Evolutionary conservation across 1,140 invertebrate genomes (phyloP), one percentile per base, ranked within the genome.

Genomic region (Drosophila kurseongensis): DNA sequence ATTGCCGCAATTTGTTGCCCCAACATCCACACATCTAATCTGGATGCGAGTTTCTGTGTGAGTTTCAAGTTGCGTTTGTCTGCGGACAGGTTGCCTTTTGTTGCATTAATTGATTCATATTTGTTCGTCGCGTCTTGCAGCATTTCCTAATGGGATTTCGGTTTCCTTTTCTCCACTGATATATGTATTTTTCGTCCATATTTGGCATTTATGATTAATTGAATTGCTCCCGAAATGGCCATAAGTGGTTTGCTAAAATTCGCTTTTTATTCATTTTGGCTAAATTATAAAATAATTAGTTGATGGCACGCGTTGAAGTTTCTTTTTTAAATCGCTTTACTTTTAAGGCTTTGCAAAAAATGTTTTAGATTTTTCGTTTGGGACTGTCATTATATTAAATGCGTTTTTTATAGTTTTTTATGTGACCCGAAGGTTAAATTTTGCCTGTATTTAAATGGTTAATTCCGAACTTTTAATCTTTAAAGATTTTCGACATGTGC

Each of bases 101-200:
- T 78, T 88, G 83, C 75, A 79, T 68, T 84, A 88, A 88, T 88
- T 88, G 80, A 89, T 88, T 88, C 80, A 88, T 88, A 88, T 88
- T 88, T 88, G 82, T 51, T 84, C 47, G 71, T 52, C 59, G 54
- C 68, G 82, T 79, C 78, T 56, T 45, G 60, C 52, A 50, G 62
- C 58, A 38, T 62, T 66, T 85, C 65, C 63, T 62, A 77, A 80
- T 81, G 41, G 58, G 47, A 75, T 86, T 85, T 76, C 55, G 65
- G 56, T 82, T 75, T 58, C 65, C 65, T 71, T 78, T 75, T 78
- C 36, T 29, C 40, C 29, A 40, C 40, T 14, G 59, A 55, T 44
- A 72, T 77, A 58, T 66, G 61, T 67, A 40, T 56, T 62, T 66
- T 63, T 35, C 27, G 7, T 36, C 83, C 82, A 76, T 63, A 88